These are phyloP conservation scores for Psittacula echo DNA, from an alignment of 2,797 vertebrate species.

Conservation along the genomic window DNA sequence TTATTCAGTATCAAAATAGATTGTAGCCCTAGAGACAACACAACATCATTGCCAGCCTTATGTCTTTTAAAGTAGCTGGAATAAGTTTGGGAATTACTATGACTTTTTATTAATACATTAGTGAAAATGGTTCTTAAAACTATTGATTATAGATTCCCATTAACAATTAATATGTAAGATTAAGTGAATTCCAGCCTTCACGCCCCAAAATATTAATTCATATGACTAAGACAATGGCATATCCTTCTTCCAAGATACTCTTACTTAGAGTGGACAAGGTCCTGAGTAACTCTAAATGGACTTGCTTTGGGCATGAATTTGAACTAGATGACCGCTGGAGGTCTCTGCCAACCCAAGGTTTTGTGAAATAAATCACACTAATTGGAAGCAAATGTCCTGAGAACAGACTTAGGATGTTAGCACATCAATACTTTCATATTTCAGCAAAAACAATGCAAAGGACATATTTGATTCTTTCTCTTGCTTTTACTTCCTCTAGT, in stretches of 20 bases:
- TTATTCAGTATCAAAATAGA: neutral
- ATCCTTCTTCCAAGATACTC: neutral
- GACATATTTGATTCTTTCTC: neutral
- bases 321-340: neutral
- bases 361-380: neutral
- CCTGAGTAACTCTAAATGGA: neutral
- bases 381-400: neutral
- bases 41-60: neutral
- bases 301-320: neutral
- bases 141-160: neutral
- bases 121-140: neutral
- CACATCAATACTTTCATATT: neutral
- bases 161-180: neutral
- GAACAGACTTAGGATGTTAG: neutral
- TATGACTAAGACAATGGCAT: neutral
- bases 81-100: neutral
- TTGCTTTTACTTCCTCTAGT: neutral
- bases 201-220: neutral
- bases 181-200: neutral
- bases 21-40: neutral
- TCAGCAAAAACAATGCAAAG: neutral
- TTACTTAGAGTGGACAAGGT: neutral
- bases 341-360: accelerated
- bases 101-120: neutral
- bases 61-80: neutral